A percentile compares a stretch with the other conserved stretches of the same genome.
phyloP scores from a whole-genome alignment of 2,888 invertebrate species.

The Epinotia bilunana region DNA sequence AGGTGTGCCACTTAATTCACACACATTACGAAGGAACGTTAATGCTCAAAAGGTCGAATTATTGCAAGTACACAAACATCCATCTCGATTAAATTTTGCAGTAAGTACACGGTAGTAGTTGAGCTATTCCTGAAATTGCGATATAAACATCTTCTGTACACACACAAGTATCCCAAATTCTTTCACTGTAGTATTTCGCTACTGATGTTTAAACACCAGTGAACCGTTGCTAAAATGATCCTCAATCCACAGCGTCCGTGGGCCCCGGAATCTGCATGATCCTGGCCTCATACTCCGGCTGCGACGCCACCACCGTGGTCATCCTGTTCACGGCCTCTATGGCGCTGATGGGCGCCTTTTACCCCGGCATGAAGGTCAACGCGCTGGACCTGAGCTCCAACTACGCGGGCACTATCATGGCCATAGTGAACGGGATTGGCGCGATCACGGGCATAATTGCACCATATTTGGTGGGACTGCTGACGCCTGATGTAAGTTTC shows the following conservation, averaged over 20 bases:
- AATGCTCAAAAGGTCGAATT: too few relatives aligned
- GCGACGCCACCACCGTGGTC: slow-evolving; percentile 85
- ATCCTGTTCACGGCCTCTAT: slow-evolving; percentile 87
- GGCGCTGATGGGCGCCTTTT: slow-evolving; percentile 89
- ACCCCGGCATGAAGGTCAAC: slow-evolving; percentile 89
- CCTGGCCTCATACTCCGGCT: slow-evolving; percentile 88
- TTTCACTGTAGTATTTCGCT: neutral
- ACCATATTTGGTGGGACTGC: slow-evolving; percentile 86
- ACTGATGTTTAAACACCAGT: neutral
- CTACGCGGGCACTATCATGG: slow-evolving; percentile 88
- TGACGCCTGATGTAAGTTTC: slow-evolving; percentile 86
- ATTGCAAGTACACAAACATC: neutral
- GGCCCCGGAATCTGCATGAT: slow-evolving; percentile 88
- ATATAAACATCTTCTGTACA: too few relatives aligned
- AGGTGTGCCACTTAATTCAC: too few relatives aligned
- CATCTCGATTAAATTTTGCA: neutral
- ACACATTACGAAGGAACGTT: too few relatives aligned
- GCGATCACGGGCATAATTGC: slow-evolving; percentile 89
- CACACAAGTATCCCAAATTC: neutral
- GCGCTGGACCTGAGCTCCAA: slow-evolving; percentile 87
- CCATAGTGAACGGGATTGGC: slow-evolving; percentile 88
- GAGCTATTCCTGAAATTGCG: neutral
- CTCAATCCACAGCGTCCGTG: slow-evolving; percentile 82
- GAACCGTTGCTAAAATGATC: slow-evolving; percentile 1
- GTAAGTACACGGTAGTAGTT: neutral